These are phyloP conservation scores for Centruroides vittatus DNA, from an alignment of 1,140 invertebrate species.

Conservation along the genomic window DNA sequence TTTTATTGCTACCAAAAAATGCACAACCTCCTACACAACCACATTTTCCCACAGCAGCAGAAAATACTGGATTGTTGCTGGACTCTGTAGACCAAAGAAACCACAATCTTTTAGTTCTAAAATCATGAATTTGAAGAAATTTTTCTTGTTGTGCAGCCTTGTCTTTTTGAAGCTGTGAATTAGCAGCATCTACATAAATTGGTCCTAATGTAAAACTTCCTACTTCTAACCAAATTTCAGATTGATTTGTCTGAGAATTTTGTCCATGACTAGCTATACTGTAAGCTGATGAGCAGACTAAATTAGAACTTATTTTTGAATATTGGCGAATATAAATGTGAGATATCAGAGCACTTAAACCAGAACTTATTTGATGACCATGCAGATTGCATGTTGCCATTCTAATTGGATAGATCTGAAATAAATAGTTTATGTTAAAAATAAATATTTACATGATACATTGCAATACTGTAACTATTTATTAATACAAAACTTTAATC, in stretches of 20 bases:
- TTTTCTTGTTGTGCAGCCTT: constrained; percentile 24
- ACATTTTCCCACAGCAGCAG: constrained; percentile 50
- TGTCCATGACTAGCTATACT: constrained; percentile 13
- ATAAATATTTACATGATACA: too few species aligned
- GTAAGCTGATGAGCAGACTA: constrained; percentile 18
- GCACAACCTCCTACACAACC: constrained; percentile 87
- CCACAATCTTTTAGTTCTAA: constrained; percentile 73
- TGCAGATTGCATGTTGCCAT: constrained; percentile 87
- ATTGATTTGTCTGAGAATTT: constrained; percentile 8
- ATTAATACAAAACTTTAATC: too few species aligned
- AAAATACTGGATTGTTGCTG: constrained; percentile 28
- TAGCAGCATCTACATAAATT: constrained; percentile 80
- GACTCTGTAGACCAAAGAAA: constrained; percentile 70
- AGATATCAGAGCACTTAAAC: constrained; percentile 74
- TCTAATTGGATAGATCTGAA: constrained; percentile 62
- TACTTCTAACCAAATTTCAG: constrained; percentile 68
- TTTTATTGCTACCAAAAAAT: constrained; percentile 66
- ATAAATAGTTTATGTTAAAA: constrained; percentile 2
- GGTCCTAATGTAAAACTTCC: constrained; percentile 79
- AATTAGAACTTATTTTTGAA: constrained; percentile 16
- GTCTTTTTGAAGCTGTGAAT: constrained; percentile 31
- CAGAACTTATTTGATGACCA: constrained; percentile 71
- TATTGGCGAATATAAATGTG: constrained; percentile 56
- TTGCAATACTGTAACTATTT: too few species aligned
- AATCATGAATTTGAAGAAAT: constrained; percentile 79